Percentiles rank a stretch among this genome's conserved stretches.
phyloP scores from a whole-genome alignment of 2,888 invertebrate species.

The Synanthedon andrenaeformis region DNA sequence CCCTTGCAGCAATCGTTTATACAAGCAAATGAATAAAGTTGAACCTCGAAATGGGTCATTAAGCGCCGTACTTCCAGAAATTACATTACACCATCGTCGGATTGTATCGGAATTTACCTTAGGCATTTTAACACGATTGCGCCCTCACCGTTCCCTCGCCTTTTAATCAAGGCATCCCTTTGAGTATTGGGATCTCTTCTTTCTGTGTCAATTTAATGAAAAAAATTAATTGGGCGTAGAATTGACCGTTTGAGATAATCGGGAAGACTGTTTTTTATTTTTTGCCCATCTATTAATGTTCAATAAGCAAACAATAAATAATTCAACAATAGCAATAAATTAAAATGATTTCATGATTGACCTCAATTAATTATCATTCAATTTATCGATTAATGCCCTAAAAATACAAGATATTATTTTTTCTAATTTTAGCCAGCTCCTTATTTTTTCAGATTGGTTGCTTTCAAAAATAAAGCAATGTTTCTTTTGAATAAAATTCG shows the following conservation, averaged over 20 bases:
- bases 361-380: too few relatives aligned
- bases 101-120: slow-evolving; percentile 42
- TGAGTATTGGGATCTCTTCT: slow-evolving; percentile 18
- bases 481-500: too few relatives aligned
- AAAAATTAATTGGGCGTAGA: slow-evolving; percentile 27
- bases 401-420: too few relatives aligned
- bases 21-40: slow-evolving; percentile 32
- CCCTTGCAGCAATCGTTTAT: slow-evolving; percentile 2
- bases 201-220: slow-evolving; percentile 39
- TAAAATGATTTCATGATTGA: too few relatives aligned
- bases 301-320: too few relatives aligned
- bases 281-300: too few relatives aligned
- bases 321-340: too few relatives aligned
- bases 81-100: slow-evolving; percentile 29
- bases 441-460: too few relatives aligned
- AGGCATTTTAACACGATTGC: slow-evolving; percentile 21
- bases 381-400: too few relatives aligned
- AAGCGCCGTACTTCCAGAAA: slow-evolving; percentile 32
- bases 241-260: slow-evolving; percentile 8
- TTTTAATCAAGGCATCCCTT: slow-evolving; percentile 43
- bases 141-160: slow-evolving; percentile 17
- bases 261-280: background rate
- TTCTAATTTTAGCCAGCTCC: too few relatives aligned
- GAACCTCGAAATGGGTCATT: slow-evolving; percentile 38
- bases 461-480: too few relatives aligned